Conservation (phyloP, 2,113 vertebrate species). For the Perca schrenkii region DNA sequence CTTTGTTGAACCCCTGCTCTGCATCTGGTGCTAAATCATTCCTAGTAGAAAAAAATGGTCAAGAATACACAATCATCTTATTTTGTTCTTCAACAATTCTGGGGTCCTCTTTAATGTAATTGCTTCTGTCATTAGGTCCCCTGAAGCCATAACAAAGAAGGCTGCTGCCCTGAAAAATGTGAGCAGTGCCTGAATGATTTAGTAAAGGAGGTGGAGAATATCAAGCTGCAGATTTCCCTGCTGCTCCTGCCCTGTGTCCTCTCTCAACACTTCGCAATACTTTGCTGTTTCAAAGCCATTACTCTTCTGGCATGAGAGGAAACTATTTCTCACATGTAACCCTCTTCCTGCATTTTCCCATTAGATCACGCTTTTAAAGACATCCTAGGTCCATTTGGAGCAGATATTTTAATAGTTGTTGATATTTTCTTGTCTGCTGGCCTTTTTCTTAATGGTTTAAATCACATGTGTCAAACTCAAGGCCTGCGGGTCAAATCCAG, state of each 20-base stretch:
- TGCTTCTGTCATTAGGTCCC: slow-evolving; percentile 64
- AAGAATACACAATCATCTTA: slow-evolving; percentile 40
- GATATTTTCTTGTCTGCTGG: not conserved
- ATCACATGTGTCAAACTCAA: too few species aligned
- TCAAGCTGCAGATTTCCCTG: slow-evolving; percentile 48
- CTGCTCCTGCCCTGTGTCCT: slow-evolving; percentile 50
- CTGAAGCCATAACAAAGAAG: slow-evolving; percentile 59
- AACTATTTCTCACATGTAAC: slow-evolving; percentile 9
- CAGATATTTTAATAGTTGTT: not conserved
- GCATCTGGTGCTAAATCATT: slow-evolving; percentile 13
- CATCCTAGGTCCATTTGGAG: not conserved
- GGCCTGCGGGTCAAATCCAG: too few species aligned
- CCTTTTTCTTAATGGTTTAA: not conserved
- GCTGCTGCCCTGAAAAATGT: slow-evolving; percentile 52
- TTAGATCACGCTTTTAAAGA: not conserved
- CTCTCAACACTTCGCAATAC: slow-evolving; percentile 27
- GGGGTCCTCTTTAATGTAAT: slow-evolving; percentile 60
- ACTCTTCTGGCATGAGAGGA: slow-evolving; percentile 38
- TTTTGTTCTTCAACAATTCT: slow-evolving; percentile 45
- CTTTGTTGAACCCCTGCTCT: not conserved
- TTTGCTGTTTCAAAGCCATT: slow-evolving; percentile 46
- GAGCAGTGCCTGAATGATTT: slow-evolving; percentile 65
- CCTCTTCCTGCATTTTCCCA: not conserved
- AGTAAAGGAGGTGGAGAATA: slow-evolving; percentile 54
- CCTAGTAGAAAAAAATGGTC: slow-evolving; percentile 31